Evolutionary conservation across 2,113 vertebrate species (phyloP).

Genomic region (Osmerus mordax): DNA sequence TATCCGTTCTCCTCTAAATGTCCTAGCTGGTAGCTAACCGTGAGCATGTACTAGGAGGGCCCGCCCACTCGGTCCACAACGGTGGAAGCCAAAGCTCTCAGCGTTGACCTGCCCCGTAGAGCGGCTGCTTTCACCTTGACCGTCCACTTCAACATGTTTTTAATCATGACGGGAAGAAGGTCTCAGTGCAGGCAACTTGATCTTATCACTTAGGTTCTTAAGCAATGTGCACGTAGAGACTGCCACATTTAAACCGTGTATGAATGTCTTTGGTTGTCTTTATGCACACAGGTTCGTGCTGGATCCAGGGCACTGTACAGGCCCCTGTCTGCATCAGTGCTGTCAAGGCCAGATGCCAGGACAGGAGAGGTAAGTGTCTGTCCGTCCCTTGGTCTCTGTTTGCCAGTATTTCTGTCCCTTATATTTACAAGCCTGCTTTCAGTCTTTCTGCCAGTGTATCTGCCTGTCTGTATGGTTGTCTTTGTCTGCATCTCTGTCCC

Average conservation of each 20-base stretch:
- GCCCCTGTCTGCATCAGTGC: constrained; percentile 87
- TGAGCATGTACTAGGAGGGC: no score
- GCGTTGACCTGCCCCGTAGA: no score
- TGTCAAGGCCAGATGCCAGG: constrained; percentile 83
- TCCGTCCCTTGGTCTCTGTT: not conserved
- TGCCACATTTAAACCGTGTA: not conserved
- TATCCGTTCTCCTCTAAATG: constrained; percentile 7
- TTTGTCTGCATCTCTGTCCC: not conserved
- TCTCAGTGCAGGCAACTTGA: no score
- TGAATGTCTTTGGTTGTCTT: not conserved
- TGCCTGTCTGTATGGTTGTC: not conserved
- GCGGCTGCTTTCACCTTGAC: no score
- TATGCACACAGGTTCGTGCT: constrained; percentile 80
- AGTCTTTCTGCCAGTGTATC: not conserved
- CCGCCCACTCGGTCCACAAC: no score
- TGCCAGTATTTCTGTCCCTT: not conserved
- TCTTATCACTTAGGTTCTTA: no score
- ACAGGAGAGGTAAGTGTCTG: constrained; percentile 81
- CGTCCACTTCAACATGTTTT: no score
- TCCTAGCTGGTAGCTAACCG: not conserved
- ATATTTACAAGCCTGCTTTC: not conserved
- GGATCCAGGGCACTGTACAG: constrained; percentile 87
- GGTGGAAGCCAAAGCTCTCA: no score
- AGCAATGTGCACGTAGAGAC: no score
- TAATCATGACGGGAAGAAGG: no score